Conservation (phyloP, 2,888 invertebrate species). For the Blastobasis adustella region DNA sequence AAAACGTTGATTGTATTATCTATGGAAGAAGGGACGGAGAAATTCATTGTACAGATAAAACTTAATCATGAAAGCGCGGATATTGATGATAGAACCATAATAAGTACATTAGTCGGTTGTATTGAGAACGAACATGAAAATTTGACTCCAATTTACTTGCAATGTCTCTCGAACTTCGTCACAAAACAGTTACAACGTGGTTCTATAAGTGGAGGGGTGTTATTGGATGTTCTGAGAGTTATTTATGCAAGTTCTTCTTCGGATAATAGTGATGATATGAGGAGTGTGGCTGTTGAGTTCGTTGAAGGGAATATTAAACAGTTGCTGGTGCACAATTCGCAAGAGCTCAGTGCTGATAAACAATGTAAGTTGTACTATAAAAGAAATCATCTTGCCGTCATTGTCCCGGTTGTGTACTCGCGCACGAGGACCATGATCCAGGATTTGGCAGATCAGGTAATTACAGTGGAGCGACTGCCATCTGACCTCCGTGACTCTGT, state of each 20-base stretch:
- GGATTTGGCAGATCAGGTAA: no score
- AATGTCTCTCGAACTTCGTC: constrained; percentile 36
- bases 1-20: constrained; percentile 44
- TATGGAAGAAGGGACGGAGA: constrained; percentile 35
- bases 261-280: constrained; percentile 34
- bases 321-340: constrained; percentile 20
- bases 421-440: no score
- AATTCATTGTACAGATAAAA: constrained; percentile 26
- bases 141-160: constrained; percentile 45
- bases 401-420: no score
- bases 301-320: constrained; percentile 28
- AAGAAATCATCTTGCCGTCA: no score
- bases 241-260: constrained; percentile 39
- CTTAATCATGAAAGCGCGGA: constrained; percentile 12
- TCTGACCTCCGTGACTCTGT: no score
- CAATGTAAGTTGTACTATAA: constrained; percentile 32
- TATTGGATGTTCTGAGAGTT: constrained; percentile 33
- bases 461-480: no score
- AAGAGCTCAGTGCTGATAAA: constrained; percentile 20
- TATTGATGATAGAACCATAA: constrained; percentile 22
- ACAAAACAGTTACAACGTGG: constrained; percentile 18
- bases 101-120: constrained; percentile 30
- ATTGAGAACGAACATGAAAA: constrained; percentile 42
- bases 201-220: constrained; percentile 7
- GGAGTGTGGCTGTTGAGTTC: constrained; percentile 37